Base-by-base conservation (phyloP, 2,888 invertebrate species). In the Oxycera nigricornis region DNA sequence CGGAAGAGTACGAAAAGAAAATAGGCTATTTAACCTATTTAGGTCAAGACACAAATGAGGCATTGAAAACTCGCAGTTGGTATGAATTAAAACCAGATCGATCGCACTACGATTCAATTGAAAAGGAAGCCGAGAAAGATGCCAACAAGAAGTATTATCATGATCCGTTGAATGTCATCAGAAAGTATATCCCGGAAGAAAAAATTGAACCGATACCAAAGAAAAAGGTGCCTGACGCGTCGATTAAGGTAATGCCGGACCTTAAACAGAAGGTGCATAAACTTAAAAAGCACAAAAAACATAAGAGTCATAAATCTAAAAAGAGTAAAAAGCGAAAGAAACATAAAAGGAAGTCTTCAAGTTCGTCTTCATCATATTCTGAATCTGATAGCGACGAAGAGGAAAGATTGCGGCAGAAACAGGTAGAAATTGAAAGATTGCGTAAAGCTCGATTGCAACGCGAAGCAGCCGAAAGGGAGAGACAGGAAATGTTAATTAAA, bases 1-100 rank as follows among this genome's bases (percentile, higher is more conserved):
- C 92, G 82, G 97, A 98, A 84, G 95, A 96, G 80, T 97, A 97
- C 88, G 98, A 99, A 83, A 98, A 97, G 82, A 94, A 96, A 86
- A 96, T 99, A 81, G 98, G 99, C 0, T 94, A 97, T 81, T 87
- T 98, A 46, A 97, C 96, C 2, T 98, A 97, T 86, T 88, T 98
- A 73, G 98, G 97, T 0, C 97, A 98, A 86, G 94, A 95, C 81
- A 93, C 94, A 39, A 92, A 94, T 85, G 95, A 95, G 86, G 90
- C 91, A 1, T 88, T 92, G n/a, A 94, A 92, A 41, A 91, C 93
- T 81, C 90, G 90, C 79, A 94, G 93, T 79, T 97, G 97, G 97
- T 97, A 96, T 86, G 92, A 95, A 83, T 88, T 91, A 73, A 83
- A 88, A 24, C 93, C 94, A 57, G 4, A 76, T 74, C 2, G 62